Evolutionary conservation across 2,797 vertebrate species (phyloP).

Genomic region (Australoheros facetus): DNA sequence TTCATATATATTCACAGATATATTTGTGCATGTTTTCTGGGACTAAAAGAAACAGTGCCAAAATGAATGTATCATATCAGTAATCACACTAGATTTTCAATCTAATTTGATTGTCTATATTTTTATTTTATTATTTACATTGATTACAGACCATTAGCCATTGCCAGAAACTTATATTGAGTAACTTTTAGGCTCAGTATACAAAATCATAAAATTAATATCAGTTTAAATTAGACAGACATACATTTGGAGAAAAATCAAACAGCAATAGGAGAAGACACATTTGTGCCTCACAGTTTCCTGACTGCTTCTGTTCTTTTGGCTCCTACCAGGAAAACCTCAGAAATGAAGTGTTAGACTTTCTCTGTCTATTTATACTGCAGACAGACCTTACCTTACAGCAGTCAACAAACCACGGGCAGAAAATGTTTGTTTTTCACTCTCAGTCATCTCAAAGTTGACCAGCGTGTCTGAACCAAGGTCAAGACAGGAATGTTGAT

Average conservation of each 20-base stretch:
- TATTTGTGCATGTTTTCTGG: too few species aligned
- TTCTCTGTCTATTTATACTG: not conserved
- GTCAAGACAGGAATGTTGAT: constrained; percentile 53
- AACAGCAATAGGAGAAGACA: not conserved
- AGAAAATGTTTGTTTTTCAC: constrained; percentile 21
- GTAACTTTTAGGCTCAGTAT: not conserved
- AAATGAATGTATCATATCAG: too few species aligned
- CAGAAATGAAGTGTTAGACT: not conserved
- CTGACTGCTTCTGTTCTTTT: not conserved
- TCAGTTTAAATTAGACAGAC: not conserved
- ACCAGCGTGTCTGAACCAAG: constrained; percentile 29
- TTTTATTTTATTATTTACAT: not conserved
- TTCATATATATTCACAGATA: too few species aligned
- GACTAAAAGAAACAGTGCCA: too few species aligned
- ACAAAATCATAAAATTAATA: not conserved
- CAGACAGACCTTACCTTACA: constrained; percentile 1
- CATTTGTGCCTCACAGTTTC: not conserved
- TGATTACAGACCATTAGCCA: not conserved
- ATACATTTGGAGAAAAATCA: not conserved
- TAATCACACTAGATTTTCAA: too few species aligned
- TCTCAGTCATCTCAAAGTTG: constrained; percentile 33
- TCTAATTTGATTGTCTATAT: not conserved
- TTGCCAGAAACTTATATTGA: not conserved
- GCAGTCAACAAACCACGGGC: not conserved
- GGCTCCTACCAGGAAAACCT: constrained; percentile 1